Conservation (phyloP, 2,888 invertebrate genomes). For the Tricholauxania praeusta region DNA sequence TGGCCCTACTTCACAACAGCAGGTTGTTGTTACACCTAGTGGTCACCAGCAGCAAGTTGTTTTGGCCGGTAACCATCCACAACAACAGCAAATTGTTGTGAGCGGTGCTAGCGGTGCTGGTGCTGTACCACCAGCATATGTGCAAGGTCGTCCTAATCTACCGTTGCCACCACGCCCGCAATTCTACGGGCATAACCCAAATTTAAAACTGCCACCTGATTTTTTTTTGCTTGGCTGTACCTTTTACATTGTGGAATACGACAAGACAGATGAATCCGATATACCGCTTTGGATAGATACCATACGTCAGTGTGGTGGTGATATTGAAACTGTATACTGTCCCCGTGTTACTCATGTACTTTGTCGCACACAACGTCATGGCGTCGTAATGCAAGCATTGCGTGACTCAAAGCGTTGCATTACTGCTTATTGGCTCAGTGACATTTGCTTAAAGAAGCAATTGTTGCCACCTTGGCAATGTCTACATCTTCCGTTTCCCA, state of each 20-base stretch:
- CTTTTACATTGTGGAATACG: conserved; percentile 89
- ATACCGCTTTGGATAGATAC: conserved; percentile 77
- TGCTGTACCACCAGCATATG: conserved; percentile 69
- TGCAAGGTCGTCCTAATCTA: conserved; percentile 64
- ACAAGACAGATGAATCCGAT: conserved; percentile 75
- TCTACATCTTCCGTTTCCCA: conserved; percentile 87
- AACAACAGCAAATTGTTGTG: conserved; percentile 50
- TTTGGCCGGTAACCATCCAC: conserved; percentile 43
- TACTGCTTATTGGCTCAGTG: conserved; percentile 91
- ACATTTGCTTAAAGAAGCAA: conserved; percentile 86
- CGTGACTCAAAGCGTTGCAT: conserved; percentile 79
- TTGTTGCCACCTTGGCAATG: conserved; percentile 94
- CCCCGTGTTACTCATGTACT: conserved; percentile 91
- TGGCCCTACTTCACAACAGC: conserved; percentile 49
- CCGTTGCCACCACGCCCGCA: conserved; percentile 76
- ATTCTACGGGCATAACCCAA: conserved; percentile 94
- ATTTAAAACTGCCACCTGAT: conserved; percentile 88
- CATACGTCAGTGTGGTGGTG: conserved; percentile 86
- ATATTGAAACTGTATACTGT: conserved; percentile 87
- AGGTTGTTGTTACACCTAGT: conserved; percentile 47
- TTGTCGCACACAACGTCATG: conserved; percentile 90
- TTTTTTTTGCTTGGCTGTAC: conserved; percentile 93
- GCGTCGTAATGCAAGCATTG: conserved; percentile 86
- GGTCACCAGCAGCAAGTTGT: conserved; percentile 47
- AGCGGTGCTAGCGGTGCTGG: conserved; percentile 51